Base-by-base conservation (phyloP, 1,140 invertebrate species). In the Uloborus diversus region DNA sequence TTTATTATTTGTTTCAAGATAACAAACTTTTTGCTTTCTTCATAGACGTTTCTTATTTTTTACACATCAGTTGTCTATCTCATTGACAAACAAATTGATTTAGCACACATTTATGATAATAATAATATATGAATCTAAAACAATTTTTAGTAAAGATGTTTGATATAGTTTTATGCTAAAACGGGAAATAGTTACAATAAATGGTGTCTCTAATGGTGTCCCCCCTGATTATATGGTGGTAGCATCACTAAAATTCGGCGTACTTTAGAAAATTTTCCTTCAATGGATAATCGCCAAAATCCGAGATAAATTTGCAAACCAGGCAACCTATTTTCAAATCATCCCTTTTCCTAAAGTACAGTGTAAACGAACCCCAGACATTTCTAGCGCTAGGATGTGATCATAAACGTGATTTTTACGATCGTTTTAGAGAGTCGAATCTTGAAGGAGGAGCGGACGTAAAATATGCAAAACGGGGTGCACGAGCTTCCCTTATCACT, bases 341-440 rank as follows among this genome's bases (percentile, higher is more conserved):
- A 20, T 53, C 49, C n/a, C 49, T 42, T 61, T 78, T 32, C 73
- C 62, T 30, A 20, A 78, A 78, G 61, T 47, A 27, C 49, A 78
- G 73, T 65, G 62, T 65, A 57, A 78, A 78, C 73, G 61, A 66
- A 20, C 61, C 23, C 47, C 14, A 59, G 53, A 32, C 57, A 73
- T 78, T 78, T 23, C 27, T 37, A 51, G 42, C 42, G 71, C 28
- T 35, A 59, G 61, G 51, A 57, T 32, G 32, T 51, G 73, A 65
- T 78, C 73, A 66, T 78, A 78, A 78, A 78, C 73, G 73, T 78
- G 73, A 78, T 78, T 78, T 78, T 78, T 78, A 78, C 62, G 73
- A 65, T 78, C 73, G 35, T 42, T 78, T 78, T 56, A 78, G 59
- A 78, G 73, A 66, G 73, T 56, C 73, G 73, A 78, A 65, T 66